A percentile compares a stretch with the other conserved stretches of the same genome.
Evolutionary conservation across 2,888 invertebrate species (phyloP).

Genomic region (Deilephila porcellus): DNA sequence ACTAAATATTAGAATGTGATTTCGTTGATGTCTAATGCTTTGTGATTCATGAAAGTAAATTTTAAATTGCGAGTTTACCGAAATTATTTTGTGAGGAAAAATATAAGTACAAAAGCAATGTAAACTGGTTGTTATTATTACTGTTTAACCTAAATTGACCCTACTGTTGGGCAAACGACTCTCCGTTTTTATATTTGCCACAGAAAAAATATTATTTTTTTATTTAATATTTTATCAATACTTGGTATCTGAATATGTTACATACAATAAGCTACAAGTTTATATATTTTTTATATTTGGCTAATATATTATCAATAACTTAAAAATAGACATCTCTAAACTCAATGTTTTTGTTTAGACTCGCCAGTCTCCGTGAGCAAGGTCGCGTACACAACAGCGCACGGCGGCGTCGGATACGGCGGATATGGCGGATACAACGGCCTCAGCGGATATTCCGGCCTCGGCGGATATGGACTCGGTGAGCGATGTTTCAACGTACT

Average conservation of each 20-base stretch:
- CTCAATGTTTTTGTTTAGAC: conserved; percentile 42
- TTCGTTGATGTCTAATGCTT: conserved; percentile 25
- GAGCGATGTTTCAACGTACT: conserved; percentile 29
- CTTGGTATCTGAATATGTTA: too few species aligned
- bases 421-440: conserved; percentile 52
- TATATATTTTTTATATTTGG: too few species aligned
- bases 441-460: conserved; percentile 50
- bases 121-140: too few species aligned
- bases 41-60: background rate
- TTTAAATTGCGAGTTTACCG: background rate
- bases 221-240: too few species aligned
- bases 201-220: too few species aligned
- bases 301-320: background rate
- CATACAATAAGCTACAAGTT: too few species aligned
- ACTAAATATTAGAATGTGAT: too few species aligned
- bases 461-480: conserved; percentile 54
- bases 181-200: too few species aligned
- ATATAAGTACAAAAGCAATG: too few species aligned
- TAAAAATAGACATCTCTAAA: conserved; percentile 1
- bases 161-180: too few species aligned
- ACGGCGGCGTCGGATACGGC: conserved; percentile 47
- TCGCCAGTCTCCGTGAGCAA: conserved; percentile 67
- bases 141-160: too few species aligned
- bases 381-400: conserved; percentile 63
- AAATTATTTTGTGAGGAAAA: too few species aligned